Evolutionary conservation across 2,888 invertebrate genomes (phyloP), one percentile per base, ranked within the genome.

Genomic region (Pemphredon lugubris): DNA sequence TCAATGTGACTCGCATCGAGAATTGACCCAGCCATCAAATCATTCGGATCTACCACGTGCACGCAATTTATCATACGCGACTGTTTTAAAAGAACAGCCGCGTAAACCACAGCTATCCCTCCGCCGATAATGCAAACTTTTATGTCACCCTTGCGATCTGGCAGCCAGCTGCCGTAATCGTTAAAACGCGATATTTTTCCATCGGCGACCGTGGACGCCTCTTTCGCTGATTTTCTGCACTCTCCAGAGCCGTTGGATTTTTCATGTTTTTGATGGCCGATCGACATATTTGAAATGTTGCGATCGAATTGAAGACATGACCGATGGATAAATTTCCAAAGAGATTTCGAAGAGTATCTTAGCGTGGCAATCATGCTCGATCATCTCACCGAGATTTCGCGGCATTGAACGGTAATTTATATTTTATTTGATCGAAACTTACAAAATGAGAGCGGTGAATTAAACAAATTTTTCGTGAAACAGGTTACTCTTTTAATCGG

Each of bases 51-150:
- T 14, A 85, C 77, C 5, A 88, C 48, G 53, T 83, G 73, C 30
- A 88, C 77, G 4, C 54, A 67, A 53, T 83, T 84, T 53, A 88
- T 83, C 1, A 81, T 47, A 34, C 76, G 77, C 45, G 83, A 86
- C 74, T 88, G 88, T 71, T 88, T 89, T 7, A 88, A 68, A 45
- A 89, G 81, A 34, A 87, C 26, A 11, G 83, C 76, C 2, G 87
- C 70, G 54, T 82, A 87, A 54, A 84, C 66, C 2, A 84, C 71
- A 0, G 80, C 66, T 26, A 67, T 77, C 44, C 86, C 85, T 39
- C 88, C 87, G 1, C 87, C 88, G 13, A 88, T 81, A 57, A 89
- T 83, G 42, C 81, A 83, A n/a, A 88, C 75, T 53, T 73, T 77
- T 39, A 87, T 18, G 16, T 77, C 53, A 14, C 61, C 32, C 26